A percentile compares a stretch with the other conserved stretches of the same genome.
Conservation (phyloP, 37 sponge, comb jelly and placozoan species). For the Halisarca cf. caerulea region DNA sequence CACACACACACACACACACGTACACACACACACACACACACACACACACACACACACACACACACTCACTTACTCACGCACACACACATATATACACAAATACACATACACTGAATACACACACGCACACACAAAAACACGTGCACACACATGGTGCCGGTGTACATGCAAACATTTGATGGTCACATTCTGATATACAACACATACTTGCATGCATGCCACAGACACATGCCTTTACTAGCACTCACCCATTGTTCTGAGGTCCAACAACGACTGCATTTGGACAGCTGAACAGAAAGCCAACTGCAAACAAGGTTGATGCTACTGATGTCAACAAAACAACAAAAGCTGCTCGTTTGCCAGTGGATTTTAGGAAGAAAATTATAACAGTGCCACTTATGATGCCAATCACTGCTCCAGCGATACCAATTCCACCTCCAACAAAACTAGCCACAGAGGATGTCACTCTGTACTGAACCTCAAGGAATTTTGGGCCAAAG, state of each 20-base stretch:
- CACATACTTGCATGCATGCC: too few species aligned
- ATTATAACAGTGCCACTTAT: slow-evolving; percentile 14
- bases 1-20: too few species aligned
- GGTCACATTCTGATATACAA: too few species aligned
- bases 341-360: slow-evolving; percentile 46
- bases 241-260: slow-evolving; percentile 6
- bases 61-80: too few species aligned
- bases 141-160: too few species aligned
- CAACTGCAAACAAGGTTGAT: slow-evolving; percentile 23
- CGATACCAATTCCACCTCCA: slow-evolving; percentile 50
- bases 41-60: too few species aligned
- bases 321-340: slow-evolving; percentile 24
- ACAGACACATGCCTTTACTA: too few species aligned
- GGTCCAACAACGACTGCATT: slow-evolving; percentile 37
- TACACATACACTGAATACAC: too few species aligned
- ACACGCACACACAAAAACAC: too few species aligned
- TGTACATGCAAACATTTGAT: too few species aligned
- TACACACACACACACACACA: too few species aligned
- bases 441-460: slow-evolving; percentile 43
- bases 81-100: too few species aligned
- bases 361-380: slow-evolving; percentile 6
- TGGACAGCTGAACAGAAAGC: slow-evolving; percentile 38
- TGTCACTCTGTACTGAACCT: slow-evolving; percentile 62
- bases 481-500: slow-evolving; percentile 76
- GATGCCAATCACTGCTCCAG: neutral